These are phyloP conservation scores for Drosophila testacea DNA, from an alignment of 2,888 invertebrate species.

Conservation along the genomic window DNA sequence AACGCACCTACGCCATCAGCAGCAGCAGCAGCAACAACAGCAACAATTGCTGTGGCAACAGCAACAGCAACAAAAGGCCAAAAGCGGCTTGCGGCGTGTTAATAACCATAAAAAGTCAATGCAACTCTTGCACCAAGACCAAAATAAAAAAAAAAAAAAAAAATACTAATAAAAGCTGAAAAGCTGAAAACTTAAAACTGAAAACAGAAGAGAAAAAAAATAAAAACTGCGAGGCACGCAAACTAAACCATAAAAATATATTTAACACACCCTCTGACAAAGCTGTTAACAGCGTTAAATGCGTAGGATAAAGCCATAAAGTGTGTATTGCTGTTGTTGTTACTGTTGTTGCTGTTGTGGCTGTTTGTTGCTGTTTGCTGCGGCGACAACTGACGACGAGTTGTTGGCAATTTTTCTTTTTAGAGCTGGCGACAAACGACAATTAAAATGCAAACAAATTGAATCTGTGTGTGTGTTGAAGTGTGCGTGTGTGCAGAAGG, in stretches of 20 bases:
- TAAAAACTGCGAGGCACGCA: constrained; percentile 59
- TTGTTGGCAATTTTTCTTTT: constrained; percentile 75
- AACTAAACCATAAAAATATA: constrained; percentile 76
- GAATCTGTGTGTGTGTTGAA: constrained; percentile 43
- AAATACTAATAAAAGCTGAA: constrained; percentile 23
- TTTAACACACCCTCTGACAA: constrained; percentile 77
- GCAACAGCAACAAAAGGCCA: constrained; percentile 34
- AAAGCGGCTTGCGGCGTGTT: constrained; percentile 50
- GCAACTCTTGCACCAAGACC: constrained; percentile 50
- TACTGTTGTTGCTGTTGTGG: constrained; percentile 26
- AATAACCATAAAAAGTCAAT: constrained; percentile 75
- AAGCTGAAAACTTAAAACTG: constrained; percentile 29
- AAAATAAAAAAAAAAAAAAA: constrained; percentile 2
- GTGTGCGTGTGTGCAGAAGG: constrained; percentile 58
- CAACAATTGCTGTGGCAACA: constrained; percentile 13
- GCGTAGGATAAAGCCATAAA: constrained; percentile 75
- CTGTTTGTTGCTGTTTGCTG: constrained; percentile 36
- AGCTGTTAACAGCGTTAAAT: constrained; percentile 77
- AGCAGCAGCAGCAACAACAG: constrained; percentile 24
- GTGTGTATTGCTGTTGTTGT: constrained; percentile 36
- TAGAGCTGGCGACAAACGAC: constrained; percentile 72
- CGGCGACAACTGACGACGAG: constrained; percentile 61
- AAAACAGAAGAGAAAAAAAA: constrained; percentile 33
- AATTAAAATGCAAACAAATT: constrained; percentile 78
- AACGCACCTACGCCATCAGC: constrained; percentile 32